A percentile compares a stretch with the other conserved stretches of the same genome.
Evolutionary conservation across 2,888 invertebrate genomes (phyloP).

Genomic region (Limnephilus auricula): DNA sequence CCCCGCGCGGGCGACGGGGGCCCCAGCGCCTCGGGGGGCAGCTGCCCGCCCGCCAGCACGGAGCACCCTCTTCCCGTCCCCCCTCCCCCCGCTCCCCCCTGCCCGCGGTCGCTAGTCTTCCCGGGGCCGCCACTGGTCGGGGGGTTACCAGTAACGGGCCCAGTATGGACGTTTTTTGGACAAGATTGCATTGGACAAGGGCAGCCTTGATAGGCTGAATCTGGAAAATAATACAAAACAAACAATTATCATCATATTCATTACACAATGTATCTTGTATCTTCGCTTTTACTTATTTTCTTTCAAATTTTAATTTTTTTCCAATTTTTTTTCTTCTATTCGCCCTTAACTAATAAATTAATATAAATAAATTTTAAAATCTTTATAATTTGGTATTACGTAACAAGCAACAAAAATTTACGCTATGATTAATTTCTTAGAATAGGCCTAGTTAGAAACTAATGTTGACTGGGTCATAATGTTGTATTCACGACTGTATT

Average conservation of each 20-base stretch:
- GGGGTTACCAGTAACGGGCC: conserved; percentile 98
- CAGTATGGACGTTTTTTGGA: conserved; percentile 99
- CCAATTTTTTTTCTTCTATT: background rate
- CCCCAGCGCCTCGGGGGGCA: conserved; percentile 74
- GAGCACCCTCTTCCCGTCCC: conserved; percentile 70
- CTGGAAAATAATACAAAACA: conserved; percentile 68
- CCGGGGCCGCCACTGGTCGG: conserved; percentile 81
- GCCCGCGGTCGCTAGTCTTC: conserved; percentile 73
- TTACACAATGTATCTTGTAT: background rate
- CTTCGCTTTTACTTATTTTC: too few relatives aligned
- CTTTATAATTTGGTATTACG: too few relatives aligned
- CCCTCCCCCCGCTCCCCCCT: conserved; percentile 73
- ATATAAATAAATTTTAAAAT: too few relatives aligned
- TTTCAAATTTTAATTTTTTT: too few relatives aligned
- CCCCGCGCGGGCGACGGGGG: conserved; percentile 84
- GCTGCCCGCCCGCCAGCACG: conserved; percentile 61
- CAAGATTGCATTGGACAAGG: conserved; percentile 95
- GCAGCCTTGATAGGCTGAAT: conserved; percentile 81
- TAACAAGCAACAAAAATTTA: too few relatives aligned
- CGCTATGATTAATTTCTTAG: too few relatives aligned
- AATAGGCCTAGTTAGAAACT: too few relatives aligned
- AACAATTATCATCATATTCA: conserved; percentile 19
- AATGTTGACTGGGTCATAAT: too few relatives aligned
- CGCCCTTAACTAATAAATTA: too few relatives aligned
- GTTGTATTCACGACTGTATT: too few relatives aligned